Base-by-base conservation (phyloP, 2,888 invertebrate genomes). In the Pemphredon lugubris region DNA sequence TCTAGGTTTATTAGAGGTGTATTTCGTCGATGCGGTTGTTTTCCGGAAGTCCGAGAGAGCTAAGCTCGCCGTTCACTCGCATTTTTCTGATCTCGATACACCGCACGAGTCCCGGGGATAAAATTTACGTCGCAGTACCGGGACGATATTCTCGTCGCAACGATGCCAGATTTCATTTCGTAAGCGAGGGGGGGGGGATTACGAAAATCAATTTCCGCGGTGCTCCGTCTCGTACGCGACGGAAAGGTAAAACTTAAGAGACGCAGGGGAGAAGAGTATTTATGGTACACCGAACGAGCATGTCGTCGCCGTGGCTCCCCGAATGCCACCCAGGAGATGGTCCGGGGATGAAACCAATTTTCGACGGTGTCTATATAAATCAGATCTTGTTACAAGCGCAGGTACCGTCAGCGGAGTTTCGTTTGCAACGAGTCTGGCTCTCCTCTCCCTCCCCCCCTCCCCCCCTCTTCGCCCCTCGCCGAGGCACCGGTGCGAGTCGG, bases 281-380 rank as follows among this genome's bases (percentile, higher is more conserved):
- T 86, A 86, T 79, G 85, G 74, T 76, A 69, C 54, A 59, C 73
- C 67, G 57, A 81, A 83, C 74, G 74, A 81, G 78, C 76, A 75
- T 81, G 78, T 82, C 79, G 69, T 74, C 73, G 71, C 47, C 23
- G 65, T 72, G 61, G 64, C 74, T 69, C 48, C 26, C 72, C 76
- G 78, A 77, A 82, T 83, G 79, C 87, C 84, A 84, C 86, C 85
- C 87, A 87, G 69, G 71, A 82, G 83, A 84, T 81, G 80, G 82
- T 78, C 78, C 82, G 73, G 82, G 81, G 84, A 86, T 86, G 87
- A 85, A 87, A 86, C 86, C 84, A 88, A 88, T 88, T 87, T 87
- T 88, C 84, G 85, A 77, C 77, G 80, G 83, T 79, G 82, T 83
- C 82, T 79, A 79, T 85, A 88, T 88, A 88, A 88, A 88, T 88